Evolutionary conservation across 2,797 vertebrate genomes (phyloP).

Genomic region (Coracias cyanogaster): DNA sequence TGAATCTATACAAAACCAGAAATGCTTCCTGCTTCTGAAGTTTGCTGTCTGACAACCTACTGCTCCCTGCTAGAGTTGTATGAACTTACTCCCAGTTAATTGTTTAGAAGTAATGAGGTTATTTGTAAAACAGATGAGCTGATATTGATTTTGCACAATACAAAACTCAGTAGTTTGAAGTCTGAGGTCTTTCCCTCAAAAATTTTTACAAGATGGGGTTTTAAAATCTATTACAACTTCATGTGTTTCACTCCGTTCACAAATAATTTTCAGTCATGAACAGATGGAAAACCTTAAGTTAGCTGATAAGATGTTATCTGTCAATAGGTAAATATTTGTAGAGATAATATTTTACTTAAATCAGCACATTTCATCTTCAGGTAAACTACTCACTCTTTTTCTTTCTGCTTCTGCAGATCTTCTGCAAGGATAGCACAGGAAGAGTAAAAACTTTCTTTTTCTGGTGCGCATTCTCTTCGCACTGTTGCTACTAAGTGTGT

Average conservation of each 20-base stretch:
- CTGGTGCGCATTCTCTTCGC: not conserved
- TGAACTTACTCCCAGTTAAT: not conserved
- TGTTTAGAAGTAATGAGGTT: not conserved
- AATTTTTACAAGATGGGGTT: not conserved
- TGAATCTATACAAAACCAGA: not conserved
- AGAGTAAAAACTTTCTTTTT: not conserved
- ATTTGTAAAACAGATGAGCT: not conserved
- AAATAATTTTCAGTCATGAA: not conserved
- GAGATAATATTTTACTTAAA: not conserved
- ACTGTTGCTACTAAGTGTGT: not conserved
- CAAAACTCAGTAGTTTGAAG: not conserved
- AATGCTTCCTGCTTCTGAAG: not conserved
- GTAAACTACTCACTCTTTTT: not conserved
- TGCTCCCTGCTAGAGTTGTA: not conserved
- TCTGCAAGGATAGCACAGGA: not conserved
- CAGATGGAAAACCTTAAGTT: not conserved
- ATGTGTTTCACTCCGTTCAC: not conserved
- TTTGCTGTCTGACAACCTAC: not conserved
- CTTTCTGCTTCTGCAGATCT: not conserved
- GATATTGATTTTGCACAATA: not conserved
- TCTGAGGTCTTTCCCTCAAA: not conserved
- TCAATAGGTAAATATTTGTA: not conserved
- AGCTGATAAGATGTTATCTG: not conserved
- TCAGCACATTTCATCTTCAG: not conserved
- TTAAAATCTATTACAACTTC: not conserved